Evolutionary conservation across 30 jellyfish, hydroid and myxozoan genomes (phyloP).

Genomic region (Turritopsis dohrnii): DNA sequence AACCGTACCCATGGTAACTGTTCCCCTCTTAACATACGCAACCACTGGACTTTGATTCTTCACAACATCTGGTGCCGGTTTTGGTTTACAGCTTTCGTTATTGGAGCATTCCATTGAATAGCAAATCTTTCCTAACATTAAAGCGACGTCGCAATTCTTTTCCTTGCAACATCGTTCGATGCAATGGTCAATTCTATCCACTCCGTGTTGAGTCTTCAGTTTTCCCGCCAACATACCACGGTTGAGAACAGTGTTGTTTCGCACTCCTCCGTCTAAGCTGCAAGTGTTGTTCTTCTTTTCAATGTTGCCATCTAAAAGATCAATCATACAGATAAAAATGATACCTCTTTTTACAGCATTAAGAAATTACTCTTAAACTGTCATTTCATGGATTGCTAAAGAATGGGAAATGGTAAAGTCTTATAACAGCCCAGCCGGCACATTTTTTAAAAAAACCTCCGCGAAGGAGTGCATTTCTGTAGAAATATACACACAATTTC

Average conservation of each 20-base stretch:
- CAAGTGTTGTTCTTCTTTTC: conserved; percentile 59
- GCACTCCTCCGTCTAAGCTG: conserved; percentile 74
- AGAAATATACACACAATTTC: too few species aligned
- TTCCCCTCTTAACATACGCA: conserved; percentile 95
- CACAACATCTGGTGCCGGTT: conserved; percentile 69
- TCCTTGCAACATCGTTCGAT: conserved; percentile 79
- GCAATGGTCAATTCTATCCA: conserved; percentile 45
- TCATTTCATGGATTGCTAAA: too few species aligned
- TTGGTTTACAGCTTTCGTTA: conserved; percentile 76
- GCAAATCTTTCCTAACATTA: conserved; percentile 81
- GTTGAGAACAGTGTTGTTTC: conserved; percentile 70
- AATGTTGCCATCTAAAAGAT: conserved; percentile 69
- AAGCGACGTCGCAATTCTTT: conserved; percentile 87
- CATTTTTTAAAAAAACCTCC: too few species aligned
- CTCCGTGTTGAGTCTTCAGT: conserved; percentile 61
- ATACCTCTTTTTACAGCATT: too few species aligned
- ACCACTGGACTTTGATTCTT: conserved; percentile 67
- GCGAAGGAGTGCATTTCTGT: too few species aligned
- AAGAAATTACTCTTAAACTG: too few species aligned
- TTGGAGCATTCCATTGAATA: conserved; percentile 97
- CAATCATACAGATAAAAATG: neutral
- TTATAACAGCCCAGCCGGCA: too few species aligned
- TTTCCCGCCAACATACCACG: conserved; percentile 95
- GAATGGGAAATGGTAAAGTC: too few species aligned
- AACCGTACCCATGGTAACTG: conserved; percentile 76